Conservation (phyloP, 2,888 invertebrate genomes). For the Rhagophthalmus giganteus region DNA sequence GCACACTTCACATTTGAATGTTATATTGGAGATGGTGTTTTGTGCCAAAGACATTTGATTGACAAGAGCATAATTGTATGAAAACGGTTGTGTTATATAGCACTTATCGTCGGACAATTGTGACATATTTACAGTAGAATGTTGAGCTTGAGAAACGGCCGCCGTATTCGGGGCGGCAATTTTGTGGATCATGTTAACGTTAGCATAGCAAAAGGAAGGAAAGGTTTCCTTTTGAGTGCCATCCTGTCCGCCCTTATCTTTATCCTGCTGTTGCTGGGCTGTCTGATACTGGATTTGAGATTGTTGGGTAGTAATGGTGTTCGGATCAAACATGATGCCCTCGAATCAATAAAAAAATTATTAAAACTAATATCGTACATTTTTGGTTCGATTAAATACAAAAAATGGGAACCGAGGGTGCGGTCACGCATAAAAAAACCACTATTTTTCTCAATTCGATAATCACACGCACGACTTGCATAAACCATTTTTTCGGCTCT, state of each 20-base stretch:
- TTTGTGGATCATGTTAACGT: conserved; percentile 71
- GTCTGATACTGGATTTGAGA: conserved; percentile 51
- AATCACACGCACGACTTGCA: no score
- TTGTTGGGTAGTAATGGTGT: conserved; percentile 54
- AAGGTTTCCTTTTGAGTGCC: conserved; percentile 58
- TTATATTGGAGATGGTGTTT: conserved; percentile 77
- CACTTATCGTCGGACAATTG: conserved; percentile 72
- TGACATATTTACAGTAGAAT: conserved; percentile 68
- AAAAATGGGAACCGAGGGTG: conserved; percentile 17
- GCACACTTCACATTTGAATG: conserved; percentile 87
- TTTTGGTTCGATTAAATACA: no score
- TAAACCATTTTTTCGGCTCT: conserved; percentile 57
- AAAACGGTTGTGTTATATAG: conserved; percentile 75
- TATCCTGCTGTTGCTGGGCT: conserved; percentile 45
- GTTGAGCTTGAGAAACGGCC: conserved; percentile 40
- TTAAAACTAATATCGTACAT: no score
- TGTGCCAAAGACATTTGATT: conserved; percentile 85
- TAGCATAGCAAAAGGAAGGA: conserved; percentile 71
- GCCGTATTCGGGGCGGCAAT: conserved; percentile 49
- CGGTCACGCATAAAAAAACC: conserved; percentile 10
- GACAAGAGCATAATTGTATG: conserved; percentile 77
- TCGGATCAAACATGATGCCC: conserved; percentile 54
- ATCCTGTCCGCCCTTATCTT: conserved; percentile 45
- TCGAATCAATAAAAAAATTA: neutral
- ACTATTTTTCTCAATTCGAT: no score